Evolutionary conservation across 92 coral and sea anemone genomes (phyloP), one percentile per base, ranked within the genome.

Genomic region (Scolanthus callimorphus): DNA sequence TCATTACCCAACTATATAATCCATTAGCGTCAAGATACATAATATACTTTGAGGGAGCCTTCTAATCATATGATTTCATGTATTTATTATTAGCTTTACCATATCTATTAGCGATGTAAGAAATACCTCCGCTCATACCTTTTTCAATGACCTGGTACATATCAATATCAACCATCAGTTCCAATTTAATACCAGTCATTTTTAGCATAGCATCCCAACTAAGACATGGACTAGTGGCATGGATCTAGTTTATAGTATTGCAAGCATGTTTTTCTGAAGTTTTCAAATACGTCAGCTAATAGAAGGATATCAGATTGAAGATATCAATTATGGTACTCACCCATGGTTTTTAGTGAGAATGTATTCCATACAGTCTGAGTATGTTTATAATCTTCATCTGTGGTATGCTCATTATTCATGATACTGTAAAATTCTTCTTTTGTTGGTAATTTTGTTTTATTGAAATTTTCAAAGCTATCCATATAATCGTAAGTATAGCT

Each of bases 81-180:
- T n/a, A n/a, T n/a, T n/a, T n/a, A n/a, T n/a, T n/a, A n/a, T 58
- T 58, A 0, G 64, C 64, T 31, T 58, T 11, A 0, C 56, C 56
- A 22, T 31, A 31, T 0, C 64, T 39, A 17, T 65, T 6, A 0
- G 49, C 20, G 11, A 65, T 65, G 50, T 31, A 51, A 0, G 58
- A 38, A 0, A 65, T 49, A 4, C 72, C 72, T 0, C 72, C 72
- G 1, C 72, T 13, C 49, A 37, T 65, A 2, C 72, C 72, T 38
- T 52, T 65, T 37, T 65, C 72, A 1, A 51, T 30, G 37, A 65
- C 50, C 20, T 65, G 72, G 20, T 1, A 65, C 72, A 63, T 63
- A 1, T 48, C 54, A 0, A 48, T 1, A 29, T 65, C 72, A 1
- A 0, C 3, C n/a, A 65, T 65, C 1, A 65, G 29, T 20, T 65